Evolutionary conservation across 2,113 vertebrate genomes (phyloP).

Genomic region (Poecile atricapillus): DNA sequence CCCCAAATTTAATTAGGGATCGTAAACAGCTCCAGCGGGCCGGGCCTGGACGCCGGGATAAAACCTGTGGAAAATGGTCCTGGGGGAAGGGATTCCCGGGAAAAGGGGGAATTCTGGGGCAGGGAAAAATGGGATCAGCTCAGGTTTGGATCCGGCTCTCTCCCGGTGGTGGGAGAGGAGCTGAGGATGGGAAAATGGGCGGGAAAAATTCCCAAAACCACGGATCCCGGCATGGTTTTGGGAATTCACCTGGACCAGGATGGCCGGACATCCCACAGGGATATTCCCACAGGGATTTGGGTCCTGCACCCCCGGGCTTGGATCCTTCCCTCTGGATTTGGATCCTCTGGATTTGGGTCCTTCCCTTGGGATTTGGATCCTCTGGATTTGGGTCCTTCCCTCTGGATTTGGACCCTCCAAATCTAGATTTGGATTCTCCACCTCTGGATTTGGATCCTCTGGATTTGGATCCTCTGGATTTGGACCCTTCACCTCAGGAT

Average conservation of each 20-base stretch:
- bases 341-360: no score
- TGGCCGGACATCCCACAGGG: accelerated
- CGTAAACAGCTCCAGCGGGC: not conserved
- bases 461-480: no score
- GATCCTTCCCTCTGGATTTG: no score
- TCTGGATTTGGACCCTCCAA: no score
- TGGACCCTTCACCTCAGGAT: no score
- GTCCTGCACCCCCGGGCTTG: no score
- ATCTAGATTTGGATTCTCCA: no score
- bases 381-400: no score
- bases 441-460: no score
- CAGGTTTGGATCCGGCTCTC: not conserved
- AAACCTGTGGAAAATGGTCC: not conserved
- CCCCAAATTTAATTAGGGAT: not conserved
- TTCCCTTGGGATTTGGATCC: no score
- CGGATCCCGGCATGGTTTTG: accelerated
- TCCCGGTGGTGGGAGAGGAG: not conserved
- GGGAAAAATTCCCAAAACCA: not conserved
- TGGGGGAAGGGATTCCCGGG: not conserved
- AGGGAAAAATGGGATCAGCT: not conserved
- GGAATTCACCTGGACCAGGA: not conserved
- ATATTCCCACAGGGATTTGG: not conserved
- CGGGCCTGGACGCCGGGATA: not conserved
- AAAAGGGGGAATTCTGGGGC: not conserved
- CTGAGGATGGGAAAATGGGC: not conserved